Evolutionary conservation across 2,113 vertebrate species (phyloP), one percentile per base, ranked within the genome.

Genomic region (Mola mola): DNA sequence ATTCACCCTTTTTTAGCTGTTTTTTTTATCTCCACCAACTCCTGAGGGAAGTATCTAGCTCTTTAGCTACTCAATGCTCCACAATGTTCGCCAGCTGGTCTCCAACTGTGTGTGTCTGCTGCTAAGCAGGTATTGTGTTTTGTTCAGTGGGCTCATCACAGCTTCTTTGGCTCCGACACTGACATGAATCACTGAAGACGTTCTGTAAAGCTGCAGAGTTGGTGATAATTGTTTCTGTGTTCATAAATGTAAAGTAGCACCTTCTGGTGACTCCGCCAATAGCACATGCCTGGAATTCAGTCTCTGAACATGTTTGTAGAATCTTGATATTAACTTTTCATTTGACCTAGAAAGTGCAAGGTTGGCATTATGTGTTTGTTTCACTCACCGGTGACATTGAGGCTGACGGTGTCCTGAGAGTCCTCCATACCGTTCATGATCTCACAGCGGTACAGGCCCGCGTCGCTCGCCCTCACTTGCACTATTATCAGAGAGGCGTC

Each of bases 351-450:
- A 68, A 69, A 10, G 16, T 8, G 31, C 5, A 26, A 11, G 10
- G 4, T 8, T 28, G 20, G 16, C 17, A 10, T n/a, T 9, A 24
- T 26, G 57, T 4, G 43, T 36, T 29, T 24, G 47, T 62, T 65
- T 28, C 12, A 79, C 94, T 94, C 87, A 97, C 96, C 96, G 0
- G 79, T 90, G 58, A 98, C 95, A 0, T 85, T 77, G 84, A 98
- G 53, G 0, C 84, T 85, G 42, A 95, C 69, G 0, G 89, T 81
- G 44, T 78, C 82, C 73, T 96, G 96, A 0, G 86, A 92, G 56
- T 96, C 94, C 73, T 98, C 96, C 41, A 97, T 94, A 1, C 94
- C 96, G 0, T 92, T 92, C 92, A 96, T 94, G 57, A 98, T 93
- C 0, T 98, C 94, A 0, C 96, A 98, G 79, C 94, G 94, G 72